Evolutionary conservation across 2,113 vertebrate genomes (phyloP), one percentile per base, ranked within the genome.

Genomic region (Pygoscelis adeliae): DNA sequence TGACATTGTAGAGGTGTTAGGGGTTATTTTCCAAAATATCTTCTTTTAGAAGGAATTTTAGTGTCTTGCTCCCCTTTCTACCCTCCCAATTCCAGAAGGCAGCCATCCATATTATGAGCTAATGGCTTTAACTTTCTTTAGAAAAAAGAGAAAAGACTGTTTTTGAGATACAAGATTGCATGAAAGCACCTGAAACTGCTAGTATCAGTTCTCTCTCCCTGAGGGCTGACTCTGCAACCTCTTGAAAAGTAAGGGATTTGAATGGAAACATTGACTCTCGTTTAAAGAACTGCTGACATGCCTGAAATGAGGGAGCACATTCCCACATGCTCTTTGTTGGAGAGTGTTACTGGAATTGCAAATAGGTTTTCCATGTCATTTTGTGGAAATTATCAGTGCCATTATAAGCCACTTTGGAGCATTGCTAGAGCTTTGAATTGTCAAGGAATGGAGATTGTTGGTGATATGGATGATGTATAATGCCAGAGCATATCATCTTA

Each of bases 1-100:
- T 8, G 69, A 82, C 89, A 53, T 47, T 95, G 81, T 94, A 94
- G 80, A 97, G 73, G 77, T 91, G 87, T 93, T 89, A 47, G 86
- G 74, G 61, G 77, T 96, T 95, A 94, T 96, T 97, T 97, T 97
- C 96, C 95, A 97, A 96, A 96, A 84, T 89, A 93, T 25, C 73
- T 82, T 90, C 84, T 90, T 84, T 91, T 61, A 91, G 86, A 89
- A 95, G 73, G 79, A 71, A 76, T 97, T 93, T 89, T 87, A 84
- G 38, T 90, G 69, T 88, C 53, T 92, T 85, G 71, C 5, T 0
- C 87, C 84, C 83, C 70, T 95, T 91, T 91, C 81, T 92, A 36
- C 83, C 58, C 30, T 90, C 69, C 9, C 56, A 4, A 18, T 95
- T 97, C 93, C 95, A 95, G 72, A 66, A 95, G 93, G 97, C 93